Base-by-base conservation (phyloP, 2,888 invertebrate species). In the Trachelus troglodyta region DNA sequence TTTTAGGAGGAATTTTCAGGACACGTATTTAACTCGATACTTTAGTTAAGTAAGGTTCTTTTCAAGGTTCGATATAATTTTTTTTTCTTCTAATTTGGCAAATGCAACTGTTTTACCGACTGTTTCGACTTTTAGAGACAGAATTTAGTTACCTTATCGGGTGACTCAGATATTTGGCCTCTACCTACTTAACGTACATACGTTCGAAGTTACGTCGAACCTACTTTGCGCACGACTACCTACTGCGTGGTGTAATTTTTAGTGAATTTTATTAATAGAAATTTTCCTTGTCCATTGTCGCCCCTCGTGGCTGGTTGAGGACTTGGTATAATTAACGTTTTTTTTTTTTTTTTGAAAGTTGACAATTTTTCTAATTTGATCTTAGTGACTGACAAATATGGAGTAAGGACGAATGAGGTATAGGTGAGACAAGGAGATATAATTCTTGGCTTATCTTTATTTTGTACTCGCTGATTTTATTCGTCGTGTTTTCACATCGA, bases 161-260 rank as follows among this genome's bases (percentile, higher is more conserved):
- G 83, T 73, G 75, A 77, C 77, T 80, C 80, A 81, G 80, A 79
- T 81, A 79, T 74, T 82, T 78, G 80, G 76, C 82, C 83, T 83
- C 82, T 83, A 79, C 83, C 83, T 76, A 83, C 83, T 79, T 83
- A 78, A 77, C 76, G 69, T 69, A 77, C 68, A 74, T 40, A 35
- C 75, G 33, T 12, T 12, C 31, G 31, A 75, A 56, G 56, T 56
- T 56, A 23, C 2, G 56, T 56, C 56, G 23, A 23, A 23, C 56
- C 15, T 15, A 40, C 40, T 15, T 56, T 56, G 23, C 56, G 23
- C 56, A 56, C 23, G 40, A 40, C 15, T 15, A 40, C 15, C 6
- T 56, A 23, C 23, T 23, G 1, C 23, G 56, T 23, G 2, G 23
- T 23, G 23, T 56, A 23, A 9, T 56, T 56, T 9, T 56, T 4